Evolutionary conservation across 2,113 vertebrate genomes (phyloP).

Genomic region (Chlorodrepanis virens): DNA sequence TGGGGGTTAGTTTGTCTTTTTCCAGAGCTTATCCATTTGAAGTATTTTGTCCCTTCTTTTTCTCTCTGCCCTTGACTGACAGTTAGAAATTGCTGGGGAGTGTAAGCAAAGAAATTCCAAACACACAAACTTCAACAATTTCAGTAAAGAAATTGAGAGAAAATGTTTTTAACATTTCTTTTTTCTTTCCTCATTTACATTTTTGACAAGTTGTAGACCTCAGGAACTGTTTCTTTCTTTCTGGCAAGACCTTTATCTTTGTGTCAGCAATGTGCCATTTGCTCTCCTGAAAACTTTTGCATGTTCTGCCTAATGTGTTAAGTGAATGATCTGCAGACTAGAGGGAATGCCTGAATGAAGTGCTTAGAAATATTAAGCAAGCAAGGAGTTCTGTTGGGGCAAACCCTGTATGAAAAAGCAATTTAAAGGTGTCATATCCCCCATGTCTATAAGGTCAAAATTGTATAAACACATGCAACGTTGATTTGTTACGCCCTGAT

Average conservation of each 20-base stretch:
- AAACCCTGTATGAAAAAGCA: neutral
- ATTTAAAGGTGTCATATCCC: neutral
- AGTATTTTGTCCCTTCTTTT: neutral
- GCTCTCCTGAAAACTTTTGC: neutral
- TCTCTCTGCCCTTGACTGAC: neutral
- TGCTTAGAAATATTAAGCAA: neutral
- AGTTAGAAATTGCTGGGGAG: neutral
- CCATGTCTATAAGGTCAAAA: fast-evolving
- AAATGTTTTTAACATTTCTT: neutral
- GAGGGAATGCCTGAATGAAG: neutral
- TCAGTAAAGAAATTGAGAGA: neutral
- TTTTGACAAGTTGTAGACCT: neutral
- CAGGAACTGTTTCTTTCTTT: neutral
- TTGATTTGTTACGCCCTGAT: neutral
- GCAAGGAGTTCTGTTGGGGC: neutral
- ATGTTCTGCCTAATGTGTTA: neutral
- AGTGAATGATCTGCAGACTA: neutral
- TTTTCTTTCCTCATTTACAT: neutral
- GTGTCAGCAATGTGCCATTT: neutral
- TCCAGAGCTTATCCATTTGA: neutral
- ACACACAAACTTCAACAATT: neutral
- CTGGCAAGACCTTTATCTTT: neutral
- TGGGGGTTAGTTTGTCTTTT: neutral
- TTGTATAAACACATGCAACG: fast-evolving
- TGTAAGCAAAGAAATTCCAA: neutral